Percentiles rank a stretch among this genome's conserved stretches.
Evolutionary conservation across 2,113 vertebrate species (phyloP).

Genomic region (Amphiprion ocellaris): DNA sequence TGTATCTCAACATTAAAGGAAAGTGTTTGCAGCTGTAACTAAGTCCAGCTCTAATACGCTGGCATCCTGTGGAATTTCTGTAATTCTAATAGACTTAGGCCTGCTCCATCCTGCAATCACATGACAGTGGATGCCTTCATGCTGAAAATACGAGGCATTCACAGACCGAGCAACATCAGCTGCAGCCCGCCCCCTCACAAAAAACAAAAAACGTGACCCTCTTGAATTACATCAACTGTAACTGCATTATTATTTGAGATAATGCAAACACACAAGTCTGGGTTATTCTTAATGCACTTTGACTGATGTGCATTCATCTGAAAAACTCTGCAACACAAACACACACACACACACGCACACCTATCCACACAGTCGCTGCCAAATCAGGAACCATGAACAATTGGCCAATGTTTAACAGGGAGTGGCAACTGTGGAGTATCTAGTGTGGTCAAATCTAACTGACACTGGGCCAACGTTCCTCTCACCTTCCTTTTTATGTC

Average conservation of each 20-base stretch:
- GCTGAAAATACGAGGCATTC: conserved; percentile 60
- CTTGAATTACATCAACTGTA: conserved; percentile 4
- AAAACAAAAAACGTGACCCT: conserved; percentile 51
- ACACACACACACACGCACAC: background rate
- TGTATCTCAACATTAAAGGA: conserved; percentile 3
- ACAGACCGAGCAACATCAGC: conserved; percentile 31
- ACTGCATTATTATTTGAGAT: background rate
- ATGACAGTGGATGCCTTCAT: conserved; percentile 62
- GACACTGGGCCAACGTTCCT: background rate
- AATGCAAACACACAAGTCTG: background rate
- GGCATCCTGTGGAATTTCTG: conserved; percentile 55
- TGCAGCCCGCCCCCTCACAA: background rate
- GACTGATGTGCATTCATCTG: background rate
- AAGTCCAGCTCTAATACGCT: background rate
- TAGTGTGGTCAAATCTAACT: background rate
- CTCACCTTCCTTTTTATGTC: conserved; percentile 99
- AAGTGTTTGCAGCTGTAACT: background rate
- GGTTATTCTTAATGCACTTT: background rate
- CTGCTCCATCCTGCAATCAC: conserved; percentile 65
- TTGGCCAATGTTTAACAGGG: conserved; percentile 28
- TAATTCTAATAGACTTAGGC: conserved; percentile 66
- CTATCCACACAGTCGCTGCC: background rate
- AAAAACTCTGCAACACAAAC: background rate
- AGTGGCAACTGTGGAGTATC: conserved; percentile 4
- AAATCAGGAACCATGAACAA: conserved; percentile 55